Percentiles rank a stretch among this genome's conserved stretches.
phyloP scores from a whole-genome alignment of 2,888 invertebrate genomes.

The Bedellia somnulentella region DNA sequence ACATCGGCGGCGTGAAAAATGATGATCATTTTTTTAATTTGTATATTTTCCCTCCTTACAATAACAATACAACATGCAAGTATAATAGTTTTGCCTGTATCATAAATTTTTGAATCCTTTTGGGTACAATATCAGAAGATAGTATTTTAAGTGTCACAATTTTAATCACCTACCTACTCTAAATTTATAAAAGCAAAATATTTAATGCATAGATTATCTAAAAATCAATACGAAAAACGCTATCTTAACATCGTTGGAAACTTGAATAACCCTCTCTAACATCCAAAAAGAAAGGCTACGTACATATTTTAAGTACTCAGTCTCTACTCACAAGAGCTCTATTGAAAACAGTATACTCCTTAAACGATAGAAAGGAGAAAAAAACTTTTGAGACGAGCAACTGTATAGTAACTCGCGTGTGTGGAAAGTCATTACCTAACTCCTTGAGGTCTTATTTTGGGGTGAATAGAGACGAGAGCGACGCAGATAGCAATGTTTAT shows the following conservation, averaged over 20 bases:
- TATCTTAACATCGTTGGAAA: background rate
- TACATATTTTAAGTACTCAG: background rate
- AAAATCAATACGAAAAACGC: background rate
- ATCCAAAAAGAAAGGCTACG: background rate
- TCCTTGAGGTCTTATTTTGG: constrained; percentile 56
- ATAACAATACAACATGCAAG: too few relatives aligned
- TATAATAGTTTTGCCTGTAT: too few relatives aligned
- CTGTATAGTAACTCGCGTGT: too few relatives aligned
- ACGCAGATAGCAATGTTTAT: constrained; percentile 46
- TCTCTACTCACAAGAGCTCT: constrained; percentile 1
- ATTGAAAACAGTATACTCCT: constrained; percentile 1
- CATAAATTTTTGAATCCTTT: too few relatives aligned
- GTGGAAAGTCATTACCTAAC: constrained; percentile 53
- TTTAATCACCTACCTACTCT: too few relatives aligned
- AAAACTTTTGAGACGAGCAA: constrained; percentile 12
- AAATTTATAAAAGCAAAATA: too few relatives aligned
- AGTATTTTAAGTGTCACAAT: too few relatives aligned
- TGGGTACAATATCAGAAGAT: too few relatives aligned
- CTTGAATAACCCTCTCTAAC: background rate
- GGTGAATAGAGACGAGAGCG: constrained; percentile 41
- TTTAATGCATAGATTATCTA: too few relatives aligned
- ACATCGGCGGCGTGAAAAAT: too few relatives aligned
- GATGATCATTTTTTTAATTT: too few relatives aligned
- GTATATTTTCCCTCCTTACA: too few relatives aligned
- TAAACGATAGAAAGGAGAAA: constrained; percentile 5